Evolutionary conservation across 2,888 invertebrate species (phyloP).

Genomic region (Nymphalis urticae): DNA sequence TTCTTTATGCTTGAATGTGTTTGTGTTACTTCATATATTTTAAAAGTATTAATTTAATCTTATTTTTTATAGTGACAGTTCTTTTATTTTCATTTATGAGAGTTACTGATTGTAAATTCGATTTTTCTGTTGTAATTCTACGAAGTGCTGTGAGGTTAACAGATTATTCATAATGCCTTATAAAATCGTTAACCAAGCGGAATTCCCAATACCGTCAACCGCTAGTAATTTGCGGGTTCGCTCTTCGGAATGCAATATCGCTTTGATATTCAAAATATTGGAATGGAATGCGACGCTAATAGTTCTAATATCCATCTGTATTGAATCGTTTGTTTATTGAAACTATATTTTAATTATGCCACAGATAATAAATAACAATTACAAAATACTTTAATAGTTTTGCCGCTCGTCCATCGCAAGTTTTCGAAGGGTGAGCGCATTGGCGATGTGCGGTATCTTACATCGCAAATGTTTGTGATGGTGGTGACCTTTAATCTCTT

Average conservation of each 20-base stretch:
- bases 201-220: conserved; percentile 24
- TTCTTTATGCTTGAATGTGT: too few relatives aligned
- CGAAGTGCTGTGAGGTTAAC: not conserved
- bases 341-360: not conserved
- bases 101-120: too few relatives aligned
- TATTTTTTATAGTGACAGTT: not conserved
- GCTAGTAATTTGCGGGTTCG: conserved; percentile 41
- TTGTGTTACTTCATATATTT: too few relatives aligned
- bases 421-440: too few relatives aligned
- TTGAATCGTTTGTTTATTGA: conserved; percentile 10
- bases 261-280: conserved; percentile 49
- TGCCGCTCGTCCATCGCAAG: too few relatives aligned
- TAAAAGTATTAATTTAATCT: too few relatives aligned
- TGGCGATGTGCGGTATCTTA: too few relatives aligned
- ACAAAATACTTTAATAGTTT: too few relatives aligned
- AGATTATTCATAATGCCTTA: conserved; percentile 1
- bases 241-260: conserved; percentile 50
- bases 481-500: too few relatives aligned
- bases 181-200: conserved; percentile 20
- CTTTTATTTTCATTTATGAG: too few relatives aligned
- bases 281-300: conserved; percentile 32
- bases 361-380: not conserved
- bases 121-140: too few relatives aligned
- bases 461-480: too few relatives aligned
- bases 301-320: conserved; percentile 23